phyloP scores from a whole-genome alignment of 1,140 invertebrate genomes.

The Heliconius nattereri region DNA sequence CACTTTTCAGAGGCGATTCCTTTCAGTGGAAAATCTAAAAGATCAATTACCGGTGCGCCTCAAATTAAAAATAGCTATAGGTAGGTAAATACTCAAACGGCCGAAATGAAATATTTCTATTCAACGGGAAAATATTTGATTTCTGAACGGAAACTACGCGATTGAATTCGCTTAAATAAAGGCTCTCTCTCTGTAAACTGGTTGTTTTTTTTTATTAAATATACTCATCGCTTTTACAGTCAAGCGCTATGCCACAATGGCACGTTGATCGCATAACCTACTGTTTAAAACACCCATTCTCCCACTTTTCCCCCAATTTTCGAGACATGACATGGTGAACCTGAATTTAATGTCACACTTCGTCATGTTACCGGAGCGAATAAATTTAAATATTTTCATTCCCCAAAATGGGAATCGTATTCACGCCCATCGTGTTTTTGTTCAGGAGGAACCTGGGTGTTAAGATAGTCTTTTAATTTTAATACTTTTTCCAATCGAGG shows the following conservation, averaged over 20 bases:
- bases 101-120: neutral
- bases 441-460: too few relatives aligned
- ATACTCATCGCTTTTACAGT: too few relatives aligned
- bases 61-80: constrained; percentile 9
- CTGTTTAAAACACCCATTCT: too few relatives aligned
- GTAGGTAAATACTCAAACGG: neutral
- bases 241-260: too few relatives aligned
- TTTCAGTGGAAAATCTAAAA: constrained; percentile 5
- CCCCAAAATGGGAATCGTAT: too few relatives aligned
- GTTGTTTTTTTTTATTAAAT: neutral
- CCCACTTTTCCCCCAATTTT: too few relatives aligned
- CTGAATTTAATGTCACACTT: too few relatives aligned
- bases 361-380: too few relatives aligned
- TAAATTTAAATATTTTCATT: too few relatives aligned
- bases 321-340: too few relatives aligned
- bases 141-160: neutral
- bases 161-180: constrained; percentile 8
- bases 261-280: too few relatives aligned
- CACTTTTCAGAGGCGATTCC: neutral
- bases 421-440: too few relatives aligned
- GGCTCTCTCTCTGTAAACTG: neutral
- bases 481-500: neutral
- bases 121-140: constrained; percentile 7
- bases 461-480: neutral
- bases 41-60: constrained; percentile 1